Conservation (phyloP, 2,888 invertebrate genomes). For the Campoplex capitator region DNA sequence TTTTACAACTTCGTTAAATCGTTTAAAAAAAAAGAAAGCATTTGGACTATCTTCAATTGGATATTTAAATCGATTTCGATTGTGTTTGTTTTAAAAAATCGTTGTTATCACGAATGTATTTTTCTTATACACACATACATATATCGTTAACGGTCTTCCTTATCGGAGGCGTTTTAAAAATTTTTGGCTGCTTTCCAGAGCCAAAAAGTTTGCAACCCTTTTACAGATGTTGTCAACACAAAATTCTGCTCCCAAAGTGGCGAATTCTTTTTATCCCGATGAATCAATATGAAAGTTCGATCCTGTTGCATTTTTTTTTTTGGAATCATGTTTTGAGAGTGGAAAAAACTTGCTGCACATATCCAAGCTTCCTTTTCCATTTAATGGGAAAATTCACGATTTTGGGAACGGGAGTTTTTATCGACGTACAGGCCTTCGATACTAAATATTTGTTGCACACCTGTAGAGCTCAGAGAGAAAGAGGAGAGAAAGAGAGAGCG, state of each 20-base stretch:
- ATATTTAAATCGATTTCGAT: constrained; percentile 11
- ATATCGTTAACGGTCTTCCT: not conserved
- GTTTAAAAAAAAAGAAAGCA: constrained; percentile 25
- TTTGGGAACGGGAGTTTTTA: not conserved
- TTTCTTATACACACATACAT: not conserved
- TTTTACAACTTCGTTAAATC: constrained; percentile 22
- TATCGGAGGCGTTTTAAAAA: not conserved
- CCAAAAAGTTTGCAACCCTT: not conserved
- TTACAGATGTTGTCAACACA: not conserved
- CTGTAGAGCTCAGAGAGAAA: too few species aligned
- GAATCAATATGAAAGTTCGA: not conserved
- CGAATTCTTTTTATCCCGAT: not conserved
- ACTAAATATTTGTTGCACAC: not conserved
- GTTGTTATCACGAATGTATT: not conserved
- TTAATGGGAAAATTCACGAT: not conserved
- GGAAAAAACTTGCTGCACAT: too few species aligned
- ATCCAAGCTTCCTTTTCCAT: not conserved
- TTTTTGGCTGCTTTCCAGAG: not conserved
- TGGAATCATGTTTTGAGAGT: too few species aligned
- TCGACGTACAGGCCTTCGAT: not conserved
- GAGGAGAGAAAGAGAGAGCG: not conserved
- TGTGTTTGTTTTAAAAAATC: not conserved
- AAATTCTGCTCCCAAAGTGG: not conserved
- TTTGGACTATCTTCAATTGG: constrained; percentile 46
- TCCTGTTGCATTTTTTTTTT: not conserved